phyloP scores from a whole-genome alignment of 2,888 invertebrate species.

The Endotricha flammealis region DNA sequence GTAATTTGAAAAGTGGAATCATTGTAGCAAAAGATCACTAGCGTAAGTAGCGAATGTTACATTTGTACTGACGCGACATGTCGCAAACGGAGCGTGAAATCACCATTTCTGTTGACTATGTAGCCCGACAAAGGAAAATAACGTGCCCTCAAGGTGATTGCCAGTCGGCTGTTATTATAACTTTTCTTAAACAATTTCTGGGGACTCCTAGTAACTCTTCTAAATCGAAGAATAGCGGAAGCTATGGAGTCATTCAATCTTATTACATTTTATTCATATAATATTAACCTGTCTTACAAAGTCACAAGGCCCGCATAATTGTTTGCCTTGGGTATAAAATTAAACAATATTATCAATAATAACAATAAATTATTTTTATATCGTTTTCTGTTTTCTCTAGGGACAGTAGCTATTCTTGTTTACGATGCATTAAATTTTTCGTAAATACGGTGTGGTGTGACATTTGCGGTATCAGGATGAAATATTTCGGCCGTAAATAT shows the following conservation, averaged over 20 bases:
- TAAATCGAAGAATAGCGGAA: slow-evolving; percentile 13
- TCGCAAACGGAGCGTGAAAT: slow-evolving; percentile 44
- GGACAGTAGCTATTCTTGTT: slow-evolving; percentile 17
- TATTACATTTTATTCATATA: too few relatives aligned
- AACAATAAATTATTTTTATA: too few relatives aligned
- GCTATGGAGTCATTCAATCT: too few relatives aligned
- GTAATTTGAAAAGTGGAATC: slow-evolving; percentile 6
- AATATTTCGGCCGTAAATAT: slow-evolving; percentile 45
- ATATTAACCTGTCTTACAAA: too few relatives aligned
- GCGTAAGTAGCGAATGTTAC: slow-evolving; percentile 9
- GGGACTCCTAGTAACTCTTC: slow-evolving; percentile 13
- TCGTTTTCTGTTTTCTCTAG: slow-evolving; percentile 12
- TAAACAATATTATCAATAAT: too few relatives aligned
- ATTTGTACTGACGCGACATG: slow-evolving; percentile 22
- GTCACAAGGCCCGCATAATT: too few relatives aligned
- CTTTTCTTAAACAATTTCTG: slow-evolving; percentile 27
- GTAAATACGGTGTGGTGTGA: slow-evolving; percentile 26
- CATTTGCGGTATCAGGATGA: slow-evolving; percentile 37
- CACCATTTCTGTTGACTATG: slow-evolving; percentile 40
- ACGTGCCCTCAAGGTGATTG: slow-evolving; percentile 36
- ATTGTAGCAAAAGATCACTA: slow-evolving; percentile 13
- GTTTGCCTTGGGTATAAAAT: too few relatives aligned
- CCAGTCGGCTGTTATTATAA: slow-evolving; percentile 31
- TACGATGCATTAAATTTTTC: slow-evolving; percentile 43
- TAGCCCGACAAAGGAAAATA: slow-evolving; percentile 43